Percentiles rank a stretch among this genome's conserved stretches.
phyloP scores from a whole-genome alignment of 2,888 invertebrate species.

The Andrena trimmerana region DNA sequence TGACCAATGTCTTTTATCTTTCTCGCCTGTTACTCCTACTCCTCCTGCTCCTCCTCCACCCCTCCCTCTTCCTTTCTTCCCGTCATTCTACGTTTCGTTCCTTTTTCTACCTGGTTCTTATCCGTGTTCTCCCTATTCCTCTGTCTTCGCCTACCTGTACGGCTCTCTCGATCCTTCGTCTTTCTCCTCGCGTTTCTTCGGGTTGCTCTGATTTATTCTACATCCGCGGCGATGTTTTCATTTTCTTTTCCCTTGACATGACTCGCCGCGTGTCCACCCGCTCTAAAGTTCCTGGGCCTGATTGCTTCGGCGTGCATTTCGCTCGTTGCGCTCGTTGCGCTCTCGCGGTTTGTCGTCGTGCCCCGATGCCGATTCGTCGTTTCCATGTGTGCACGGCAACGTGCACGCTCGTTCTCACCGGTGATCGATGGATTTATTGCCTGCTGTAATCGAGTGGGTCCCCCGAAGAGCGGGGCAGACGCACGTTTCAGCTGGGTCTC shows the following conservation, averaged over 20 bases:
- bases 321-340: constrained; percentile 58
- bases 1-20: constrained; percentile 41
- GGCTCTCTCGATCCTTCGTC: neutral
- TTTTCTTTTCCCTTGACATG: constrained; percentile 82
- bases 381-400: constrained; percentile 6
- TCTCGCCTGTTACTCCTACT: constrained; percentile 1
- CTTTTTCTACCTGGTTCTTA: constrained; percentile 25
- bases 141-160: neutral
- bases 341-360: constrained; percentile 42
- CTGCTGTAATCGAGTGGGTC: constrained; percentile 50
- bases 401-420: constrained; percentile 29
- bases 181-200: neutral
- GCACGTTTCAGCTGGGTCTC: neutral
- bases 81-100: constrained; percentile 12
- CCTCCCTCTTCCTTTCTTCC: constrained; percentile 39
- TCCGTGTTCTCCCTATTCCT: constrained; percentile 32
- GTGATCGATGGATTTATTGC: constrained; percentile 61
- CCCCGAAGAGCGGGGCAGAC: neutral
- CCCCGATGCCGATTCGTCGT: neutral
- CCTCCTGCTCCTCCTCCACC: constrained; percentile 17
- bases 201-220: constrained; percentile 79
- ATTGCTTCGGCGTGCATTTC: constrained; percentile 79
- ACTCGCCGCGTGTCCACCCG: constrained; percentile 73
- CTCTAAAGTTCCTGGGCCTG: constrained; percentile 85
- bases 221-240: constrained; percentile 74